phyloP scores from a whole-genome alignment of 2,888 invertebrate genomes.

The Sphinx pinastri region DNA sequence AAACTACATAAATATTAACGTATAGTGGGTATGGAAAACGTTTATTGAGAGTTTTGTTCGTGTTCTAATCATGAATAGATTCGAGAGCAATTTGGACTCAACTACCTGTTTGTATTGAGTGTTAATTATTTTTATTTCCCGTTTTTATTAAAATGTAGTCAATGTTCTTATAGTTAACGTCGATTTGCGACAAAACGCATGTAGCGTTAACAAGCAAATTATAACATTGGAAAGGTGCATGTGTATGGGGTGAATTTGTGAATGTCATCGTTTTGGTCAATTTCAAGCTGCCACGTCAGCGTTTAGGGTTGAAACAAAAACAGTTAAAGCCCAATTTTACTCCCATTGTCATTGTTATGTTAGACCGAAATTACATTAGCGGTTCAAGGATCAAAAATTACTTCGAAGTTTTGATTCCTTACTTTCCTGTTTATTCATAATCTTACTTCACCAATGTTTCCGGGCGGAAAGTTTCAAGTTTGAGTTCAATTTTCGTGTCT shows the following conservation, averaged over 20 bases:
- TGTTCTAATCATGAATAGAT: not conserved
- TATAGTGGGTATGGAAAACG: constrained; percentile 41
- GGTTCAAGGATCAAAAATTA: constrained; percentile 6
- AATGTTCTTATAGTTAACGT: not conserved
- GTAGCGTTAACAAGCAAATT: not conserved
- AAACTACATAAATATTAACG: constrained; percentile 46
- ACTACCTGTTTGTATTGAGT: not conserved
- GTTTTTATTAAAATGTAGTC: not conserved
- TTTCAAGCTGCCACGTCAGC: constrained; percentile 47
- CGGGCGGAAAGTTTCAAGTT: constrained; percentile 17
- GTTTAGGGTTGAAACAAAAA: constrained; percentile 37
- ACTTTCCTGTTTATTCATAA: constrained; percentile 17
- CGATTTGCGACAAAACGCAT: not conserved
- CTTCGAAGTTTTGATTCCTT: constrained; percentile 6
- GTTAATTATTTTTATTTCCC: not conserved
- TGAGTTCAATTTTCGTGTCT: constrained; percentile 24
- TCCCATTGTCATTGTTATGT: constrained; percentile 2
- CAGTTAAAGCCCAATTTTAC: not conserved
- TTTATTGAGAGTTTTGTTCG: constrained; percentile 37
- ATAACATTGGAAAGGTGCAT: not conserved
- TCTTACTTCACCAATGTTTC: constrained; percentile 11
- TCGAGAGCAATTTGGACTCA: not conserved
- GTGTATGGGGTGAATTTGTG: constrained; percentile 52
- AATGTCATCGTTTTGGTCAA: constrained; percentile 52
- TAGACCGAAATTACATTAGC: constrained; percentile 2